Evolutionary conservation across 2,888 invertebrate genomes (phyloP).

Genomic region (Pristionchus exspectatus): DNA sequence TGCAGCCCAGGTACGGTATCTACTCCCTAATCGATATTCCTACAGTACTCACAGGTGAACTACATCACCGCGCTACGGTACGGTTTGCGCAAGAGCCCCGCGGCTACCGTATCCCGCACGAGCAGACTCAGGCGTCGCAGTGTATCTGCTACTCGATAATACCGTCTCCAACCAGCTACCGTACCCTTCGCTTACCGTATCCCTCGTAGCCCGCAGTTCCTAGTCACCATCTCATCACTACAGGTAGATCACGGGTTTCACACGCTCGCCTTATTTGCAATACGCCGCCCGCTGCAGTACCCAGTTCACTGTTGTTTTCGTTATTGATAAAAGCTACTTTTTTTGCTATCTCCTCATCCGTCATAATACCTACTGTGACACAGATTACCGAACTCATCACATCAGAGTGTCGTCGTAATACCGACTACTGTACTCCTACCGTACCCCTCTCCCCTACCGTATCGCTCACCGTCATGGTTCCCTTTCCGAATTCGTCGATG

Average conservation of each 20-base stretch:
- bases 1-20: neutral
- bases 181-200: neutral
- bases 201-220: neutral
- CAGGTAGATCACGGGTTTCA: constrained; percentile 3
- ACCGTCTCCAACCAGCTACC: neutral
- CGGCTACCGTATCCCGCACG: neutral
- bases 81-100: constrained; percentile 15
- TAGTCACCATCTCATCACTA: neutral
- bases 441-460: neutral
- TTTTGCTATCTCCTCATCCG: too few species aligned
- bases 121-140: neutral
- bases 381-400: too few species aligned
- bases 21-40: neutral
- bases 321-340: too few species aligned
- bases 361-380: too few species aligned
- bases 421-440: neutral
- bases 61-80: constrained; percentile 23
- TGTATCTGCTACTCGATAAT: neutral
- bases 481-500: constrained; percentile 92
- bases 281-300: neutral
- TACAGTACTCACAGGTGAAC: neutral
- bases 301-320: neutral
- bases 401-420: too few species aligned
- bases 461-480: constrained; percentile 83
- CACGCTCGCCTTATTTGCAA: constrained; percentile 1